Evolutionary conservation across 2,797 vertebrate genomes (phyloP), one percentile per base, ranked within the genome.

Genomic region (Mus minutoides): DNA sequence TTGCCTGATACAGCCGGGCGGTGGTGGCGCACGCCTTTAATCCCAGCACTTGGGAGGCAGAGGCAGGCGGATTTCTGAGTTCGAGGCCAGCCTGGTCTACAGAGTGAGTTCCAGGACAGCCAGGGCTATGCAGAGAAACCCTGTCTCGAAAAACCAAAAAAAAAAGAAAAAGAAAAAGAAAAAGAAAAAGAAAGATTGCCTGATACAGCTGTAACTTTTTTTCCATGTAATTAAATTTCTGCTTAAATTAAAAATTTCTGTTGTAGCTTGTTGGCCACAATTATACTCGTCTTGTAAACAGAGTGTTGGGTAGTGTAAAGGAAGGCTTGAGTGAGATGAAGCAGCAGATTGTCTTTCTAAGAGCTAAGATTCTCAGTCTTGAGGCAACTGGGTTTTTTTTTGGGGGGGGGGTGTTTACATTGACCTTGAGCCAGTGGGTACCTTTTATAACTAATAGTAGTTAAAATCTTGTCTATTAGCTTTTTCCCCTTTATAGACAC

Each of bases 231-330:
- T 87, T 87, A 89, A 60, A 73, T 34, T 58, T 97, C 52, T 97
- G 97, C 94, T 96, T 98, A 92, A 96, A 95, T 98, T 96, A 96
- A 96, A 94, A 95, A 96, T 97, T 97, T 87, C 90, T 96, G 7
- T 97, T 97, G 86, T 92, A 94, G 91, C 96, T 97, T 98, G 93
- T 96, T 24, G 0, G 43, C 94, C 94, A 89, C 17, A 97, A 94
- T 91, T 31, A 69, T 86, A 87, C 24, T 97, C 69, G 83, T 88
- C 80, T 89, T 87, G 40, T 97, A 98, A 98, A 96, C 22, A 91
- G 98, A 89, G 93, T 98, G 94, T 98, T 92, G 97, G 92, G 97
- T 98, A 97, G 97, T 94, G 62, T 80, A 82, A 95, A 97, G 88
- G 96, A 98, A 98, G 97, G 60, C 93, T 97, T 96, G 94, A 58